These are phyloP conservation scores for Lycocerus yunnanus DNA, from an alignment of 2,888 invertebrate genomes.

Conservation along the genomic window DNA sequence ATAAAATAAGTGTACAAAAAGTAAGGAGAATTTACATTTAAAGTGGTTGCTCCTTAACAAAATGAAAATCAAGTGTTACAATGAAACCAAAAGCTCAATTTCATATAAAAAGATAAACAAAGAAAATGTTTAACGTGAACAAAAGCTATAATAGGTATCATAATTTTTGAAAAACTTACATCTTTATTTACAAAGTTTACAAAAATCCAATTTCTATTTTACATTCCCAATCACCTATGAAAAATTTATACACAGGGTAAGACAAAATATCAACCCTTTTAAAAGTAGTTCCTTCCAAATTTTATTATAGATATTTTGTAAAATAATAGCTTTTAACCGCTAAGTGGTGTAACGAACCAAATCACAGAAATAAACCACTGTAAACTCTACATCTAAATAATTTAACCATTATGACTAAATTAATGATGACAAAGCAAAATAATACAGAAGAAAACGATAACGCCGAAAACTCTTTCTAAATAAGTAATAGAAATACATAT, in stretches of 20 bases:
- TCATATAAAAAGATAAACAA: not conserved
- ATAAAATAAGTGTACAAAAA: not conserved
- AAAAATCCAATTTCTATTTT: not conserved
- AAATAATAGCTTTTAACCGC: not conserved
- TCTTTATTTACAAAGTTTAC: not conserved
- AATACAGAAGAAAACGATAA: not conserved
- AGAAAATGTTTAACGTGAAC: not conserved
- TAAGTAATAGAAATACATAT: not conserved
- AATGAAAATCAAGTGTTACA: not conserved
- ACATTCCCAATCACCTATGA: not conserved
- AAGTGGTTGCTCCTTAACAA: not conserved
- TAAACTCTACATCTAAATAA: not conserved
- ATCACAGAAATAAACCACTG: not conserved
- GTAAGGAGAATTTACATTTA: not conserved
- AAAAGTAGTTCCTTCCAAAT: not conserved
- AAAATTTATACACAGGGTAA: not conserved
- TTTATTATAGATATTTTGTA: not conserved
- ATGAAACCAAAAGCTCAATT: not conserved
- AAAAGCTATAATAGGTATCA: not conserved
- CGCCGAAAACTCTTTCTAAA: not conserved
- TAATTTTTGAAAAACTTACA: not conserved
- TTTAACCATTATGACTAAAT: not conserved
- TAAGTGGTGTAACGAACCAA: not conserved
- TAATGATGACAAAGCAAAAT: not conserved
- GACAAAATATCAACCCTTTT: not conserved